Evolutionary conservation across 2,888 invertebrate genomes (phyloP).

Genomic region (Arrhopalites spinosus): DNA sequence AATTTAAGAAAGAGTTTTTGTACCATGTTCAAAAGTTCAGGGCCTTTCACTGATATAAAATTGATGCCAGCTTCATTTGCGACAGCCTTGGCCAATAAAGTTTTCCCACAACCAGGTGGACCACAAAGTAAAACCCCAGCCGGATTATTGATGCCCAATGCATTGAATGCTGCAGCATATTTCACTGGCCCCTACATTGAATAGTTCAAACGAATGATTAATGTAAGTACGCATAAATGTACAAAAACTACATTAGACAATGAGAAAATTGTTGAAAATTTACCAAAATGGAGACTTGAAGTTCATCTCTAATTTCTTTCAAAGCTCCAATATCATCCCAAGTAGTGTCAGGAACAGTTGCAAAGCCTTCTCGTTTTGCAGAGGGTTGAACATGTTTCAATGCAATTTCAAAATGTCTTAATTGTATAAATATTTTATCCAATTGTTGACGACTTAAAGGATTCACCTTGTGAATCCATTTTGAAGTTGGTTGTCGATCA

Average conservation of each 20-base stretch:
- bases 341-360: constrained; percentile 94
- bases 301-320: constrained; percentile 81
- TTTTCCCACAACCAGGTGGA: constrained; percentile 96
- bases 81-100: constrained; percentile 94
- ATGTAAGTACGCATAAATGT: no score
- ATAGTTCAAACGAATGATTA: neutral
- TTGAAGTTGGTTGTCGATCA: constrained; percentile 44
- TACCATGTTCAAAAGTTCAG: constrained; percentile 96
- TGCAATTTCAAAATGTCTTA: constrained; percentile 68
- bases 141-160: constrained; percentile 78
- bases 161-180: constrained; percentile 77
- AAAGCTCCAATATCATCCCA: constrained; percentile 97
- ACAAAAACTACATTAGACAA: no score
- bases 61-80: constrained; percentile 99
- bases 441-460: constrained; percentile 68
- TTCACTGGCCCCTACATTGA: constrained; percentile 79
- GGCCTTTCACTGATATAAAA: constrained; percentile 98
- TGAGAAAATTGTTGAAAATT: no score
- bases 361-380: constrained; percentile 95
- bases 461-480: constrained; percentile 68
- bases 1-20: neutral
- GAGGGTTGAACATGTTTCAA: constrained; percentile 80
- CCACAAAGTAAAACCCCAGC: constrained; percentile 94
- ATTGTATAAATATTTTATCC: constrained; percentile 69
- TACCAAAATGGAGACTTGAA: constrained; percentile 86